Conservation (phyloP, 2,113 vertebrate species). For the Macrotis lagotis region DNA sequence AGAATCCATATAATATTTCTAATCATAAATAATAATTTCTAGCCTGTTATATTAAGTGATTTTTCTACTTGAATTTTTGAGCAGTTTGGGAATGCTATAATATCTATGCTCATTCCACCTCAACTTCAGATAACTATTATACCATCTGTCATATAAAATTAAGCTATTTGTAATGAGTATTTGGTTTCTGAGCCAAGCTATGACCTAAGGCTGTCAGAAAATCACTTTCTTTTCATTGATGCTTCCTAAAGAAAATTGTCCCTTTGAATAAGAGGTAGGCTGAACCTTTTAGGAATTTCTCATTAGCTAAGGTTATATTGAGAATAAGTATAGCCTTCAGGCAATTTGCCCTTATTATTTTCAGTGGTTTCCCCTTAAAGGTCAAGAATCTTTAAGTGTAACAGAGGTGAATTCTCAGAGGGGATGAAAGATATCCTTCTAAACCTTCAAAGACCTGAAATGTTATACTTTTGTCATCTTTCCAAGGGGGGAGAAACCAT, state of each 20-base stretch:
- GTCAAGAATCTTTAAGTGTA: slow-evolving; percentile 22
- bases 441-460: neutral
- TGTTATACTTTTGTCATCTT: neutral
- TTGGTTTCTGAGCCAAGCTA: neutral
- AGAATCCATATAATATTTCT: no score
- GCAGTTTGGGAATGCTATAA: neutral
- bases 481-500: slow-evolving; percentile 5
- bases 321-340: slow-evolving; percentile 37
- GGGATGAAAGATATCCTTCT: slow-evolving; percentile 30
- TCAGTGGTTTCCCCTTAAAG: slow-evolving; percentile 48
- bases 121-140: accelerated
- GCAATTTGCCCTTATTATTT: slow-evolving; percentile 20
- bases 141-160: neutral
- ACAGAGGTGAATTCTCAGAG: neutral
- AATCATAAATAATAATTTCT: no score
- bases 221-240: neutral
- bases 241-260: neutral
- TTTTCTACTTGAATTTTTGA: neutral
- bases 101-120: accelerated
- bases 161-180: neutral
- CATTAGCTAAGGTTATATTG: slow-evolving; percentile 38
- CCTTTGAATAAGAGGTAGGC: neutral
- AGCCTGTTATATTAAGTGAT: accelerated
- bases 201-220: slow-evolving; percentile 48
- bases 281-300: neutral